Base-by-base conservation (phyloP, 1,140 invertebrate genomes). In the Zophobas atratus region DNA sequence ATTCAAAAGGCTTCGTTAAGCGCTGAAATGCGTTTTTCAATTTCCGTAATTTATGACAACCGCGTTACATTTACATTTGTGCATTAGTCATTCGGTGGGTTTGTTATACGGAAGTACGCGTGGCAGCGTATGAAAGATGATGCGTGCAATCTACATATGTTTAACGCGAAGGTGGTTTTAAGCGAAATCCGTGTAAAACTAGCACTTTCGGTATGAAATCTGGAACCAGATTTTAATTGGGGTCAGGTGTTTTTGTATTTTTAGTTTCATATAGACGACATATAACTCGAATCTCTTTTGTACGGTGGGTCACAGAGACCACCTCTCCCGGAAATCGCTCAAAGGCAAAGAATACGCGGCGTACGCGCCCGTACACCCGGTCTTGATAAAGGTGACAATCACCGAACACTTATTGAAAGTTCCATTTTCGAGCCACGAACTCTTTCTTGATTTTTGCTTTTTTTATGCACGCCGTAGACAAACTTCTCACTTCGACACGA, bases 331-430 rank as follows among this genome's bases (percentile, higher is more conserved):
- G 51, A 73, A 73, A 73, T 73, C 71, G 71, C 53, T 73, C 49
- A 73, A 73, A 73, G 55, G 38, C 55, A 73, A 33, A 72, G 48
- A 71, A 49, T 72, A 41, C 49, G 56, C 39, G 51, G 49, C 53
- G 6, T 72, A 72, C 53, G 51, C 38, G 35, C 33, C 56, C 49
- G 71, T 73, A 73, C 49, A 73, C 55, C 36, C 34, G 34, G 55
- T 39, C 71, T 53, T 56, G 71, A 73, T 73, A 73, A 73, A 73
- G 55, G 71, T 73, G 71, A 73, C 71, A 73, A 73, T 56, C 55
- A 73, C 49, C 56, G 71, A 73, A 73, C 71, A 73, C 71, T 53
- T 73, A 73, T 73, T 73, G 71, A 73, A 73, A 73, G 51, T 43
- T 55, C 71, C 51, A 73, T 73, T 73, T 73, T 73, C 71, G 41